phyloP scores from a whole-genome alignment of 2,888 invertebrate genomes.

The Criorhina ranunculi region DNA sequence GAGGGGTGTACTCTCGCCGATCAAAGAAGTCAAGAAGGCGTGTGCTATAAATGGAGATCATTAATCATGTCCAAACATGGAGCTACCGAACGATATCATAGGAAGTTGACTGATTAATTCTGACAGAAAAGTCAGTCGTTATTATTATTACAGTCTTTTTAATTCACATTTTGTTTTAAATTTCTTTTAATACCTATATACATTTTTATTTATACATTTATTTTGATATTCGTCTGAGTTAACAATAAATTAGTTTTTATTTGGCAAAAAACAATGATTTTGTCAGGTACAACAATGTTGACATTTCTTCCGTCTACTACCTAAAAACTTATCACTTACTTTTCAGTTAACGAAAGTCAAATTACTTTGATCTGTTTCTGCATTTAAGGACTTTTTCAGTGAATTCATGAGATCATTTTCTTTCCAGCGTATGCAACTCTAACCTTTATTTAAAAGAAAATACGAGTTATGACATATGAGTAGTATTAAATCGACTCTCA shows the following conservation, averaged over 20 bases:
- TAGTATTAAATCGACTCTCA: conserved; percentile 32
- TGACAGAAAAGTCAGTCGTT: conserved; percentile 48
- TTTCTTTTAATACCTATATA: neutral
- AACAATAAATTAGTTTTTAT: neutral
- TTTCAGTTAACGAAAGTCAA: no score
- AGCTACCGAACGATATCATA: conserved; percentile 52
- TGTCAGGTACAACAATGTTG: no score
- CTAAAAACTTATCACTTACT: no score
- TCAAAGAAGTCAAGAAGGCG: conserved; percentile 57
- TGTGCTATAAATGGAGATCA: conserved; percentile 65
- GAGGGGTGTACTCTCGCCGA: conserved; percentile 44
- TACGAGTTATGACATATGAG: no score
- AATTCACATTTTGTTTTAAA: neutral
- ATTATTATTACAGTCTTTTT: conserved; percentile 42
- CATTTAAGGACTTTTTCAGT: no score
- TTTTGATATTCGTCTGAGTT: conserved; percentile 13
- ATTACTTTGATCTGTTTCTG: no score
- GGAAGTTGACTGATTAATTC: conserved; percentile 68
- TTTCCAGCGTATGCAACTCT: no score
- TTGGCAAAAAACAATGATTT: no score
- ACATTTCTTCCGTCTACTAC: no score
- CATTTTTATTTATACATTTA: no score
- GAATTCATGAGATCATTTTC: no score
- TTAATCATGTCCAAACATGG: conserved; percentile 68
- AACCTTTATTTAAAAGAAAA: no score